Conservation (phyloP, 2,888 invertebrate species). For the Ichneumoninae sp. region DNA sequence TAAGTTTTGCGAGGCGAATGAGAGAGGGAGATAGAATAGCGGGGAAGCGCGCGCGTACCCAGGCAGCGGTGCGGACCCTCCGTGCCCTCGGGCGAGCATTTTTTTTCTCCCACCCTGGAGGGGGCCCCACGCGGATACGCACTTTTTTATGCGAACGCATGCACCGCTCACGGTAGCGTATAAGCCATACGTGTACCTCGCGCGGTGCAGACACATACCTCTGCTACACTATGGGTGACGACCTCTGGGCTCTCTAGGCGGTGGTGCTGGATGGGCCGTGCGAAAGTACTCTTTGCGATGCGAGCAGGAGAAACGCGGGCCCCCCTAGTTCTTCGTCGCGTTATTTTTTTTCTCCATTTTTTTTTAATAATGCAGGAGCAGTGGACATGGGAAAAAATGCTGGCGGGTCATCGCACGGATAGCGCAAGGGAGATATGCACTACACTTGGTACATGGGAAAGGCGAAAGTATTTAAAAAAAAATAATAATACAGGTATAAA, state of each 20-base stretch:
- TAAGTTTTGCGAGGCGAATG: constrained; percentile 17
- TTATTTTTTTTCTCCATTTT: constrained; percentile 36
- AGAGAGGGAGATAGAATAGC: constrained; percentile 60
- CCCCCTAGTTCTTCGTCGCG: constrained; percentile 44
- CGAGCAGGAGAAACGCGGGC: constrained; percentile 75
- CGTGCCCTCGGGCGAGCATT: constrained; percentile 57
- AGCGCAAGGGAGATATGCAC: constrained; percentile 34
- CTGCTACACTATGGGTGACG: constrained; percentile 60
- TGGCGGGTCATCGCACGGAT: constrained; percentile 65
- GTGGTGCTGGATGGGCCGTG: constrained; percentile 74
- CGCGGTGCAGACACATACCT: constrained; percentile 50
- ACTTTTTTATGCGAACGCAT: constrained; percentile 69
- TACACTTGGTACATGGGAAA: constrained; percentile 15
- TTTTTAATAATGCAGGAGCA: constrained; percentile 80
- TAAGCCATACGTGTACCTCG: constrained; percentile 15
- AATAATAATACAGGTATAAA: background rate
- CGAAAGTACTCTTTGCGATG: constrained; percentile 75
- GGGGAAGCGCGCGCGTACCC: constrained; percentile 54
- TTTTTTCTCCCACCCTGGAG: constrained; percentile 54
- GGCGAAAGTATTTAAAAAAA: constrained; percentile 38
- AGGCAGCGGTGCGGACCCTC: constrained; percentile 51
- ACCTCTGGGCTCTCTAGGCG: constrained; percentile 61
- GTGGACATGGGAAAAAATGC: constrained; percentile 83
- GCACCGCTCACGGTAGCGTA: constrained; percentile 60
- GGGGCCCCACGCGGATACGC: constrained; percentile 70